These are phyloP conservation scores for Chaetorhynchus papuensis DNA, from an alignment of 2,113 vertebrate genomes.

Conservation along the genomic window DNA sequence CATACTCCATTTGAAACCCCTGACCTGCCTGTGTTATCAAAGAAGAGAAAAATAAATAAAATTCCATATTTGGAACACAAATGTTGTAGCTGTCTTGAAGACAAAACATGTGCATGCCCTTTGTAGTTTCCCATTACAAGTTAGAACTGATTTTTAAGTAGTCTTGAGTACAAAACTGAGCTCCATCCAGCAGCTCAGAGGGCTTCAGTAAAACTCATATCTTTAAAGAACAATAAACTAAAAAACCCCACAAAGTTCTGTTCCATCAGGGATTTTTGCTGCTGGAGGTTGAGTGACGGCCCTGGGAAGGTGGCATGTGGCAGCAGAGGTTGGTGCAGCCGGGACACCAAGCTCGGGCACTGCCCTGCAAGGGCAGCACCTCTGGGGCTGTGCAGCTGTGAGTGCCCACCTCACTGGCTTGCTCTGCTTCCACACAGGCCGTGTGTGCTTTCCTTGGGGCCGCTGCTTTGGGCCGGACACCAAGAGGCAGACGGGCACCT, in stretches of 20 bases:
- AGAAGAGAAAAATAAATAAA: background rate
- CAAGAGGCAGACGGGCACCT: too few relatives aligned
- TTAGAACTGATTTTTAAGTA: background rate
- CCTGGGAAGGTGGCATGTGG: background rate
- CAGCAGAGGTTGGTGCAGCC: background rate
- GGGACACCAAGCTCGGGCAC: background rate
- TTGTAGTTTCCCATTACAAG: background rate
- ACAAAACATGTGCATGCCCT: background rate
- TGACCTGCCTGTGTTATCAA: background rate
- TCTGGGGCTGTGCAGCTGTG: background rate
- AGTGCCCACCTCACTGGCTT: fast-evolving
- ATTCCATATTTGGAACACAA: background rate
- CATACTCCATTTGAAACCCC: background rate
- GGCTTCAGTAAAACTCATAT: background rate
- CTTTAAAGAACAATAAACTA: background rate
- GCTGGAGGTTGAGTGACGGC: background rate
- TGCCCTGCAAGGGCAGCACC: fast-evolving
- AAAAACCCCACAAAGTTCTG: fast-evolving
- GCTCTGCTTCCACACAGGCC: background rate
- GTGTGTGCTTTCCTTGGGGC: too few relatives aligned
- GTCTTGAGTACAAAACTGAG: background rate
- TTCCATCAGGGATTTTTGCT: background rate
- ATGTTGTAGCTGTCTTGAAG: background rate
- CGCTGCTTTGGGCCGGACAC: fast-evolving
- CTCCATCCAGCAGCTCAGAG: background rate